Conservation (phyloP, 2,113 vertebrate genomes). For the Pygathrix nemaeus region DNA sequence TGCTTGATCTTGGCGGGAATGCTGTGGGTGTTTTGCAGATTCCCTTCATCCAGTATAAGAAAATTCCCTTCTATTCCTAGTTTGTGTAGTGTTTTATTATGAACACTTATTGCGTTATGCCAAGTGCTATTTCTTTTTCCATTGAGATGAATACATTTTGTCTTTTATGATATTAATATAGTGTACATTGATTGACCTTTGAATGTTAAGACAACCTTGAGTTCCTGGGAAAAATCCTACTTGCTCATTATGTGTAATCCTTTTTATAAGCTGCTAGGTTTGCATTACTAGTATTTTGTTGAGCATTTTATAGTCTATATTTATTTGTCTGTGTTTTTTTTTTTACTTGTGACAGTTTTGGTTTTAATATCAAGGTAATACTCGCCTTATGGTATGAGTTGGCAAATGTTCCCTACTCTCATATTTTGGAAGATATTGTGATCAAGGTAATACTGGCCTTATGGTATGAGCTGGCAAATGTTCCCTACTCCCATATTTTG, state of each 20-base stretch:
- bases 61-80: not conserved
- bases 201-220: not conserved
- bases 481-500: not conserved
- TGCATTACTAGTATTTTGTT: not conserved
- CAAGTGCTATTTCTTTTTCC: not conserved
- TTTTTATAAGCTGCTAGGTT: not conserved
- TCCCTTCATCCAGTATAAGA: not conserved
- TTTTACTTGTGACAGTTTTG: not conserved
- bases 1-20: not conserved
- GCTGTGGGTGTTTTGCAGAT: not conserved
- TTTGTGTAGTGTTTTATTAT: not conserved
- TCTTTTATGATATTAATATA: not conserved
- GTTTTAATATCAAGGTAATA: not conserved
- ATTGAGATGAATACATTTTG: not conserved
- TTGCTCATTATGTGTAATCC: not conserved
- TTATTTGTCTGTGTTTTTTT: not conserved
- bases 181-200: not conserved
- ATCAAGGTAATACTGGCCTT: not conserved
- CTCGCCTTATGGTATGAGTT: not conserved
- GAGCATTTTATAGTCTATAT: not conserved
- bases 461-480: not conserved
- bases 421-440: not conserved
- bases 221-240: conserved; percentile 1
- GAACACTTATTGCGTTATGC: not conserved
- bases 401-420: not conserved